A percentile compares a stretch with the other conserved stretches of the same genome.
Conservation (phyloP, 2,113 vertebrate genomes). For the Podilymbus podiceps region DNA sequence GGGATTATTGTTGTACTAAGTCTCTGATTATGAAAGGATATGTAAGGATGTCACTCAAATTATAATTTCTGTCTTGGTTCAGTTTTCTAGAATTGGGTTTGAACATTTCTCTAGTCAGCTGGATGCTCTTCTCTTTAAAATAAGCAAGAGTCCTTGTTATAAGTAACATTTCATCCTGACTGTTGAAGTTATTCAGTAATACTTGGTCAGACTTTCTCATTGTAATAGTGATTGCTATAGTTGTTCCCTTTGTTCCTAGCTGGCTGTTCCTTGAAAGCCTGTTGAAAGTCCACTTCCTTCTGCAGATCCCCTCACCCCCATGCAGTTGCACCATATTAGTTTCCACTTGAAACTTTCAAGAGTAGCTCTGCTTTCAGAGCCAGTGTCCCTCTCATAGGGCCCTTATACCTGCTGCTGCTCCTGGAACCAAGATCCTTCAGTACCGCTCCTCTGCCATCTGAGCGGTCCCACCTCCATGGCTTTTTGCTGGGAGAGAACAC, state of each 20-base stretch:
- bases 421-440: background rate
- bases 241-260: background rate
- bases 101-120: background rate
- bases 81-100: background rate
- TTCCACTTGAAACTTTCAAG: background rate
- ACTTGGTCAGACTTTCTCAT: background rate
- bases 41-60: background rate
- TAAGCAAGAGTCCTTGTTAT: background rate
- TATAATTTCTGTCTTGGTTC: background rate
- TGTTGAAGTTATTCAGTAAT: background rate
- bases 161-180: background rate
- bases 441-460: background rate
- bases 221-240: background rate
- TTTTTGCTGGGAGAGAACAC: background rate
- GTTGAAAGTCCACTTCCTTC: background rate
- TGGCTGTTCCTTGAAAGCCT: background rate
- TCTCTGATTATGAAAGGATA: background rate
- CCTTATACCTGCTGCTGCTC: background rate
- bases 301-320: background rate
- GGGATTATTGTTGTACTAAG: background rate
- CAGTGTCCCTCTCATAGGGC: background rate
- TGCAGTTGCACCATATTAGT: background rate
- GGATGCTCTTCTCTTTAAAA: background rate
- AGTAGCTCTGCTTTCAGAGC: background rate
- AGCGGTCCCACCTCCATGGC: background rate